Percentiles rank a stretch among this genome's conserved stretches.
These are phyloP conservation scores for Hypotaenidia okinawae DNA, from an alignment of 2,797 vertebrate genomes.

Conservation along the genomic window DNA sequence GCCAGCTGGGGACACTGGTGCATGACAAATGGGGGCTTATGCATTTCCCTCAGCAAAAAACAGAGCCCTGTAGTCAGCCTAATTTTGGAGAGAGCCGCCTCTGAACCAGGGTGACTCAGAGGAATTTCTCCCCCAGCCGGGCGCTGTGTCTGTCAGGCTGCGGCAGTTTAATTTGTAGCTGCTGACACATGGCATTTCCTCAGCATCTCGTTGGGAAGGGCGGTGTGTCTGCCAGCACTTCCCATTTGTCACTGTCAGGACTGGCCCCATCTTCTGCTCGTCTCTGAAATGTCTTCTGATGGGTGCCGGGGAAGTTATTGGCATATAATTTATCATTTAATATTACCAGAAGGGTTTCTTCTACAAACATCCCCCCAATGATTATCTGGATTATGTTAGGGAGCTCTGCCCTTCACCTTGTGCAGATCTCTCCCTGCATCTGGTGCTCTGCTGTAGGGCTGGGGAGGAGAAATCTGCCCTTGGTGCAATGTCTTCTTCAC, in stretches of 20 bases:
- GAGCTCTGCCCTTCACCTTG: neutral
- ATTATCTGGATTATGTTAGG: neutral
- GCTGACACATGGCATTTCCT: conserved; percentile 63
- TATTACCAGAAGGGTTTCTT: conserved; percentile 37
- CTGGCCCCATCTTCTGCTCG: conserved; percentile 18
- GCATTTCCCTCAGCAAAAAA: neutral
- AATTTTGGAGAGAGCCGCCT: conserved; percentile 10
- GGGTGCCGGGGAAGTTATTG: neutral
- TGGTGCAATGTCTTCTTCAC: rapidly evolving
- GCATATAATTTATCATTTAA: conserved; percentile 50
- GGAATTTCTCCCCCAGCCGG: neutral
- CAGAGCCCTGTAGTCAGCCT: neutral
- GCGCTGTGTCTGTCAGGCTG: neutral
- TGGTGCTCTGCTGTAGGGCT: neutral
- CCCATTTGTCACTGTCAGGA: conserved; percentile 61
- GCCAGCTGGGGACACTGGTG: conserved; percentile 24
- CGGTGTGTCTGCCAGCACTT: conserved; percentile 26
- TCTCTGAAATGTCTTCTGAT: conserved; percentile 60
- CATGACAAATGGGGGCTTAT: neutral
- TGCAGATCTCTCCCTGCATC: neutral
- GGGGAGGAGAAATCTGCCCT: neutral
- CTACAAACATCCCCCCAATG: neutral
- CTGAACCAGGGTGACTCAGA: conserved; percentile 55
- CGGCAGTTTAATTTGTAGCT: conserved; percentile 41
- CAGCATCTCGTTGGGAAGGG: conserved; percentile 25